Evolutionary conservation across 2,113 vertebrate genomes (phyloP).

Genomic region (Podarcis cretensis): DNA sequence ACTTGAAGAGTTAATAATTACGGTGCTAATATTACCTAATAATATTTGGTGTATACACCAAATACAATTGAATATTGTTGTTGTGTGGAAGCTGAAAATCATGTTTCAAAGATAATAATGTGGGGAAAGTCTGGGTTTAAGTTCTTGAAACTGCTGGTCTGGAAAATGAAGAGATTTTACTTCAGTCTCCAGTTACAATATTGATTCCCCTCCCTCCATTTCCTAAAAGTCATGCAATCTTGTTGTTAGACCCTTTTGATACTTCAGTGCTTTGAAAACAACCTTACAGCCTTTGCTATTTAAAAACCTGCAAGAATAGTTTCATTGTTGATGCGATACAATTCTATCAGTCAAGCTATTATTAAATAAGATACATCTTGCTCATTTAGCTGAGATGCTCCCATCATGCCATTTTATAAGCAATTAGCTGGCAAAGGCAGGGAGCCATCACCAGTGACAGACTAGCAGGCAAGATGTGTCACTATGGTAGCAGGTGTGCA

Average conservation of each 20-base stretch:
- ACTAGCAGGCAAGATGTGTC: background rate
- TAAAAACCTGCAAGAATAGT: background rate
- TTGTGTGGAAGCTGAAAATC: background rate
- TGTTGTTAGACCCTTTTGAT: background rate
- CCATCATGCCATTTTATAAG: conserved; percentile 12
- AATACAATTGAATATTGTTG: background rate
- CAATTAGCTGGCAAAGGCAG: conserved; percentile 31
- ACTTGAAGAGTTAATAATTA: background rate
- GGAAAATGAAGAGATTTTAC: conserved; percentile 1
- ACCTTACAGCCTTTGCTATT: background rate
- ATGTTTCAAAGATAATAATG: background rate
- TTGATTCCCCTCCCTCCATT: background rate
- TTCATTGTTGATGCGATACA: background rate
- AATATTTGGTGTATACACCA: background rate
- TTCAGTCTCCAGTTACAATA: background rate
- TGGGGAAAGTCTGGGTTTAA: background rate
- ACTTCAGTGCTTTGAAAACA: background rate
- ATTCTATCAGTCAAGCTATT: conserved; percentile 12
- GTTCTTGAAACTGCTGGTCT: background rate
- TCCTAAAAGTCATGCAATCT: background rate
- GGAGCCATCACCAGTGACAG: conserved; percentile 25
- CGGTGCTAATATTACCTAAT: too few relatives aligned
- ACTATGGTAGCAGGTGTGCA: conserved; percentile 9
- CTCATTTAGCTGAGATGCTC: background rate
- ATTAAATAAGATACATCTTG: conserved; percentile 15